Conservation (phyloP, 2,797 vertebrate species). For the Leptoclinus maculatus region DNA sequence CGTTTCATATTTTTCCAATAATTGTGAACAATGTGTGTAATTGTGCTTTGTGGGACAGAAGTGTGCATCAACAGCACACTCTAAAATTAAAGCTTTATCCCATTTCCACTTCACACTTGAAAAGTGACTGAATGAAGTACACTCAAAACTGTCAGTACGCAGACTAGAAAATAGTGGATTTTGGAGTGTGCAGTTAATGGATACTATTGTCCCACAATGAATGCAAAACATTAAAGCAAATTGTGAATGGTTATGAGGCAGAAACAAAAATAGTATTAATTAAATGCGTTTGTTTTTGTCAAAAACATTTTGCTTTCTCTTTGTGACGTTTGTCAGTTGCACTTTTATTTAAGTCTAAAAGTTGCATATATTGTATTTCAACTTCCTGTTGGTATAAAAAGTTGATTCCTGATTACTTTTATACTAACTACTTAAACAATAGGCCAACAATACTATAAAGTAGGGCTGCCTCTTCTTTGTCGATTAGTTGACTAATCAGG, state of each 20-base stretch:
- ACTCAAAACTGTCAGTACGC: not conserved
- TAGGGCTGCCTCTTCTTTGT: not conserved
- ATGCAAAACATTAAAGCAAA: conserved; percentile 6
- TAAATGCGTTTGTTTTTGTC: not conserved
- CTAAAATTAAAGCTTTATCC: conserved; percentile 3
- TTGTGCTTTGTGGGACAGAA: conserved; percentile 17
- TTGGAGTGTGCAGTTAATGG: conserved; percentile 11
- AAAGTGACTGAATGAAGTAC: conserved; percentile 27
- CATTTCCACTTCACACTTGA: conserved; percentile 20
- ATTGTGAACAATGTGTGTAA: not conserved
- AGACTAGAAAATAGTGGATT: conserved; percentile 3
- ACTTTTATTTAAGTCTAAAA: not conserved
- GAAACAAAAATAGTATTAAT: not conserved
- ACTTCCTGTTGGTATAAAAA: not conserved
- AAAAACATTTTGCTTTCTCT: not conserved
- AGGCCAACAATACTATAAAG: not conserved
- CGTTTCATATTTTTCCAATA: not conserved
- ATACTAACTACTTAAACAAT: not conserved
- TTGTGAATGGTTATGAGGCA: not conserved
- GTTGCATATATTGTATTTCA: not conserved
- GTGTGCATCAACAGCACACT: not conserved
- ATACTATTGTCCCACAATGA: conserved; percentile 18
- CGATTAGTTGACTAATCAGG: not conserved
- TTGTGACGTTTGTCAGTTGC: not conserved
- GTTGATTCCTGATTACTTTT: not conserved